phyloP scores from a whole-genome alignment of 92 coral and sea anemone species.

The Epizoanthus stellaris region DNA sequence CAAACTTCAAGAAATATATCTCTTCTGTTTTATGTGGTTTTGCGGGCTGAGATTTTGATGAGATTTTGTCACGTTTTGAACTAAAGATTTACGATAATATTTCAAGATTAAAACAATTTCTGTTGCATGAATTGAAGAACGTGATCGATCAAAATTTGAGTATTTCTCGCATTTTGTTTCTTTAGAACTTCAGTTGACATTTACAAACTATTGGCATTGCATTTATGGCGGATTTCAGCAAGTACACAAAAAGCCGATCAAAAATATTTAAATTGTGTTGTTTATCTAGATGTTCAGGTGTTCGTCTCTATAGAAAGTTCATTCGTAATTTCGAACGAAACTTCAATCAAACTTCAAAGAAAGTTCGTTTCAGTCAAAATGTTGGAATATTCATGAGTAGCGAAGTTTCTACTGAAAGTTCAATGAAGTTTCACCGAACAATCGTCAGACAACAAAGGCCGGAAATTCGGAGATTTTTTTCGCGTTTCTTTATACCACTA shows the following conservation, averaged over 20 bases:
- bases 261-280: background rate
- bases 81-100: background rate
- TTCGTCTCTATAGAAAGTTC: conserved; percentile 4
- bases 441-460: background rate
- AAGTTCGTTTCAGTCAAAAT: conserved; percentile 6
- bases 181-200: conserved; percentile 4
- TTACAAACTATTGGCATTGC: conserved; percentile 12
- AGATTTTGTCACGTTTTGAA: background rate
- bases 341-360: background rate
- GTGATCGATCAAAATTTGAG: background rate
- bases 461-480: background rate
- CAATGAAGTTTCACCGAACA: background rate
- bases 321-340: conserved; percentile 1
- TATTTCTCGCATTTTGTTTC: background rate
- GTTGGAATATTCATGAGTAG: conserved; percentile 3
- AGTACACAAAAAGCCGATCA: background rate
- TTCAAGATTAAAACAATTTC: too few relatives aligned
- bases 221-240: conserved; percentile 1
- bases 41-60: background rate
- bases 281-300: background rate
- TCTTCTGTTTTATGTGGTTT: background rate
- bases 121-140: conserved; percentile 13
- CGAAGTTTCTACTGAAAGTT: background rate
- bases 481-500: background rate
- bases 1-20: background rate